phyloP scores from a whole-genome alignment of 2,113 vertebrate genomes.

The Peromyscus californicus region DNA sequence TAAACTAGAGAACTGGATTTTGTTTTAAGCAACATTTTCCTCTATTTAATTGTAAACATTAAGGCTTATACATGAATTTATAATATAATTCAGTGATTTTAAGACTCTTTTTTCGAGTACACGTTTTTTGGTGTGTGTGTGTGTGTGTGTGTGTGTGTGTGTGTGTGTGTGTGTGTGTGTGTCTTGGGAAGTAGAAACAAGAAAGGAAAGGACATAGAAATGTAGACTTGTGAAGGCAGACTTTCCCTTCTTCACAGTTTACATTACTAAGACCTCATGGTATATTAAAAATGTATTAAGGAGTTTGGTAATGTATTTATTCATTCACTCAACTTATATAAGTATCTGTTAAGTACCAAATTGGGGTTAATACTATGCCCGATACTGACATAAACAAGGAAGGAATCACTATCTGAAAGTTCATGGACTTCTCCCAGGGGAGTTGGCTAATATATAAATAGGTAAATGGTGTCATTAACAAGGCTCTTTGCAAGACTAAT shows the following conservation, averaged over 20 bases:
- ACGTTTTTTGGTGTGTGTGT: neutral
- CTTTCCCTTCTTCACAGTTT: neutral
- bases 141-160: neutral
- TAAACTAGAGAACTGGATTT: neutral
- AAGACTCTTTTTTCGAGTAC: neutral
- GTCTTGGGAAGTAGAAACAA: neutral
- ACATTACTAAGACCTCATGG: neutral
- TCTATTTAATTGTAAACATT: neutral
- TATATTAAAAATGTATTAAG: neutral
- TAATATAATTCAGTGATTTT: neutral
- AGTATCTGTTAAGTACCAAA: neutral
- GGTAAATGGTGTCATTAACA: neutral
- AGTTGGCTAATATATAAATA: neutral
- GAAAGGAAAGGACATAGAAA: neutral
- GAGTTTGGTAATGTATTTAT: neutral
- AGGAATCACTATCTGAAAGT: neutral
- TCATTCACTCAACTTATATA: neutral
- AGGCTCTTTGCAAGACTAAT: neutral
- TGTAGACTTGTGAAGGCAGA: neutral
- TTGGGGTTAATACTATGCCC: neutral
- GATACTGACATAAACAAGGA: neutral
- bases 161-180: neutral
- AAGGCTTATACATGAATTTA: neutral
- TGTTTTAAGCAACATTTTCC: neutral
- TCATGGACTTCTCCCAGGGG: neutral